A percentile compares a stretch with the other conserved stretches of the same genome.
These are phyloP conservation scores for Leptinotarsa haldemani DNA, from an alignment of 2,888 invertebrate genomes.

Conservation along the genomic window DNA sequence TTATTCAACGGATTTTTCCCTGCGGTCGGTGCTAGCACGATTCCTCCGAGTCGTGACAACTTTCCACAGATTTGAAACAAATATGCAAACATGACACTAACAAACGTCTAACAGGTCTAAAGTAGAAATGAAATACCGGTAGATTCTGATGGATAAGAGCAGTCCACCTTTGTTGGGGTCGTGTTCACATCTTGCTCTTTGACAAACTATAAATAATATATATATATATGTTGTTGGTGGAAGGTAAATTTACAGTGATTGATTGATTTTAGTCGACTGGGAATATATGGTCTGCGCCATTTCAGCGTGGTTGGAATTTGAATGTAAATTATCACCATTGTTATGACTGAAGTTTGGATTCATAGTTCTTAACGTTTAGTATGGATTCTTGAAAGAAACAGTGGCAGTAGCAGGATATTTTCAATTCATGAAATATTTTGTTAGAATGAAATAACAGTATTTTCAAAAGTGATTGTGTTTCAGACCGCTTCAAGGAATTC, in stretches of 20 bases:
- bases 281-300: constrained; percentile 1
- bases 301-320: constrained; percentile 2
- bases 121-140: constrained; percentile 6
- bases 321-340: constrained; percentile 6
- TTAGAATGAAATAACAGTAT: neutral
- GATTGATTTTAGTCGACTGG: constrained; percentile 18
- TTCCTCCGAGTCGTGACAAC: neutral
- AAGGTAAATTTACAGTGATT: constrained; percentile 17
- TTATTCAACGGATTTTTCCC: too few species aligned
- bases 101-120: neutral
- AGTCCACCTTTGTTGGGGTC: neutral
- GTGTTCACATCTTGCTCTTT: constrained; percentile 16
- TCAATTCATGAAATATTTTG: neutral
- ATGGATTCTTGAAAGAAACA: neutral
- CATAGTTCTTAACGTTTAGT: neutral
- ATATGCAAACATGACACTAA: constrained; percentile 1
- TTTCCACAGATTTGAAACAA: neutral
- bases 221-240: neutral
- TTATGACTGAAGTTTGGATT: constrained; percentile 3
- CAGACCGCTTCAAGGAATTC: too few species aligned
- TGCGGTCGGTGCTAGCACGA: neutral
- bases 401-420: neutral
- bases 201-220: constrained; percentile 18
- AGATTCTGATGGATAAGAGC: neutral
- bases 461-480: neutral